These are phyloP conservation scores for Passer domesticus DNA, from an alignment of 2,113 vertebrate genomes.

Conservation along the genomic window DNA sequence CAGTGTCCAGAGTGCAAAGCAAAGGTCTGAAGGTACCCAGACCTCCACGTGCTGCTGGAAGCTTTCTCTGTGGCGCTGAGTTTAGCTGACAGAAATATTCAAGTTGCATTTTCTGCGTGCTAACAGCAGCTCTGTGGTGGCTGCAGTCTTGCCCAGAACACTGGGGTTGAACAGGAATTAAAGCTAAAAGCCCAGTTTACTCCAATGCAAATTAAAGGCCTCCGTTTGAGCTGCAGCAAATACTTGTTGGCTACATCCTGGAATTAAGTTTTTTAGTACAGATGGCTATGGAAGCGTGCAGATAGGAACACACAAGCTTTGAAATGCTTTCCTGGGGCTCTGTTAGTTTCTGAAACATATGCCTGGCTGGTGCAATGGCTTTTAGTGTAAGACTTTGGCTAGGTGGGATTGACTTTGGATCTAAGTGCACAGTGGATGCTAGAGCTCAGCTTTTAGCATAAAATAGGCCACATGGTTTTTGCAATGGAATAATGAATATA, in stretches of 20 bases:
- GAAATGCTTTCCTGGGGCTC: background rate
- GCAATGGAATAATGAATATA: background rate
- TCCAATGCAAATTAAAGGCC: background rate
- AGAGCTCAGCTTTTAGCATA: background rate
- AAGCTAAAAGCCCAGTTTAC: background rate
- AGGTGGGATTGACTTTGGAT: background rate
- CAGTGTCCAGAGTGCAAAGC: background rate
- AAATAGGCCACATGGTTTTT: background rate
- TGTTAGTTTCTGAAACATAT: background rate
- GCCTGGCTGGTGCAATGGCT: background rate
- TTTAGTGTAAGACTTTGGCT: background rate
- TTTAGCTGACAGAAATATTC: background rate
- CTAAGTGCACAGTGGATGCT: background rate
- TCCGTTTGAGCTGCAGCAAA: background rate
- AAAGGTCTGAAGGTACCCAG: background rate
- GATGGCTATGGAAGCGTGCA: background rate
- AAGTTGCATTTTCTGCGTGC: background rate
- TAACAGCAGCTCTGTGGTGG: background rate
- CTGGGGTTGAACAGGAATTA: background rate
- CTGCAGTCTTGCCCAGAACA: background rate
- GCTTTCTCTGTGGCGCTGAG: background rate
- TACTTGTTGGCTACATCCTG: background rate
- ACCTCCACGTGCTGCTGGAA: background rate
- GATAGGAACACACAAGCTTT: background rate
- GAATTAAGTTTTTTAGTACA: background rate